These are phyloP conservation scores for Cossypha polioptera DNA, from an alignment of 2,797 vertebrate genomes.

Conservation along the genomic window DNA sequence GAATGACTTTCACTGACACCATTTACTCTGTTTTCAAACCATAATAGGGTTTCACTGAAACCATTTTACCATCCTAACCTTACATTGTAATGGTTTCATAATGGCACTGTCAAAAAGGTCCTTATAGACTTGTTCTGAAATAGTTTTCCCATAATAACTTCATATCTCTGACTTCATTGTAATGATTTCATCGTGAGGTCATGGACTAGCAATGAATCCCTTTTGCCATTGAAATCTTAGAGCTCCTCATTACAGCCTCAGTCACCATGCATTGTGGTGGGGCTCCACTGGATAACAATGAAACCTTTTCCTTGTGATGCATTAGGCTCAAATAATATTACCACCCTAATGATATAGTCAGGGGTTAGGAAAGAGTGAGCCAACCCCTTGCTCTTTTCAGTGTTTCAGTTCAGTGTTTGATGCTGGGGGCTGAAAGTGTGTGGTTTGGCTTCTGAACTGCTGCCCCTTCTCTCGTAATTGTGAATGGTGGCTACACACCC, in stretches of 20 bases:
- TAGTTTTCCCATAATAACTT: slow-evolving; percentile 54
- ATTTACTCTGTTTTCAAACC: slow-evolving; percentile 45
- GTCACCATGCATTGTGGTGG: slow-evolving; percentile 3
- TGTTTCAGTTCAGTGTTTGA: neutral
- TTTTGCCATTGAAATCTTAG: slow-evolving; percentile 31
- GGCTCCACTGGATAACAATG: slow-evolving; percentile 1
- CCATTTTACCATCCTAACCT: slow-evolving; percentile 24
- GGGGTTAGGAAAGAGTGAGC: neutral
- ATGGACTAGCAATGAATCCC: slow-evolving; percentile 39
- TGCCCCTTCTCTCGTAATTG: neutral
- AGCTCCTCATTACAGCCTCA: slow-evolving; percentile 42
- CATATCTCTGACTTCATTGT: slow-evolving; percentile 38
- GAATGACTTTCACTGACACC: slow-evolving; percentile 10
- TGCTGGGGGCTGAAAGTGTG: neutral
- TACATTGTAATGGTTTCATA: slow-evolving; percentile 40
- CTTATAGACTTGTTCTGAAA: slow-evolving; percentile 34
- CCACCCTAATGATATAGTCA: slow-evolving; percentile 7
- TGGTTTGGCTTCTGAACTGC: neutral
- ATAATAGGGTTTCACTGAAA: slow-evolving; percentile 30
- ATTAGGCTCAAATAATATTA: slow-evolving; percentile 21
- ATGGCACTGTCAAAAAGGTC: neutral
- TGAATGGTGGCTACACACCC: neutral
- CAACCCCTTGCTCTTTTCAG: neutral
- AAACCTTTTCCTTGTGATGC: neutral
- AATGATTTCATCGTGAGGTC: slow-evolving; percentile 60